Percentiles rank a stretch among this genome's conserved stretches.
These are phyloP conservation scores for Hippocampus comes DNA, from an alignment of 2,113 vertebrate species.

Conservation along the genomic window DNA sequence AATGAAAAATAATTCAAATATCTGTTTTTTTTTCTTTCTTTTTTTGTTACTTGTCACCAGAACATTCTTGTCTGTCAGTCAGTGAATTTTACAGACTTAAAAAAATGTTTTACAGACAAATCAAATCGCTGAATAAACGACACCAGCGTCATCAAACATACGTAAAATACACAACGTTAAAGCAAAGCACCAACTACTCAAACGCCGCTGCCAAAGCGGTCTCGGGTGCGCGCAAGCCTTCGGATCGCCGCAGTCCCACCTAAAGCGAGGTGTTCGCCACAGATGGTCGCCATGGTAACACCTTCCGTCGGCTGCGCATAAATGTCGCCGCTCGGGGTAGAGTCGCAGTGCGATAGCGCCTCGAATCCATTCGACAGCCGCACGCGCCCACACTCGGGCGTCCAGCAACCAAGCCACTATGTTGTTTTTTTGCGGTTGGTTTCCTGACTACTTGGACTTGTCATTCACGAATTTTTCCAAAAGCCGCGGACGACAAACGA, in stretches of 20 bases:
- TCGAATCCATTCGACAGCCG: slow-evolving; percentile 49
- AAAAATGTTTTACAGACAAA: no score
- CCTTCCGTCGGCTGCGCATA: slow-evolving; percentile 27
- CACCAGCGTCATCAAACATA: no score
- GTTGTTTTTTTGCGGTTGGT: no score
- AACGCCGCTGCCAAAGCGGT: not conserved
- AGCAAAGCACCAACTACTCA: no score
- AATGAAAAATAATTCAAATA: no score
- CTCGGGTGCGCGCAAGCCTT: not conserved
- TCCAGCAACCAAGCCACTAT: no score
- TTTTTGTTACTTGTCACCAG: no score
- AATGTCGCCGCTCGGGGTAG: slow-evolving; percentile 16
- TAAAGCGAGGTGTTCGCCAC: slow-evolving; percentile 46
- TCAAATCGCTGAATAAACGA: no score
- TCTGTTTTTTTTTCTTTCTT: no score
- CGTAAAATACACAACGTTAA: no score
- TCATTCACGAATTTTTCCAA: not conserved
- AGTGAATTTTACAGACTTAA: no score
- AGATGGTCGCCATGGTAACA: slow-evolving; percentile 60
- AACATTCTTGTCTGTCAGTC: no score
- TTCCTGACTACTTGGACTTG: not conserved
- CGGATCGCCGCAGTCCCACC: slow-evolving; percentile 51
- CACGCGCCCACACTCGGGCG: slow-evolving; percentile 25
- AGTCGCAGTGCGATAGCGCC: slow-evolving; percentile 5
- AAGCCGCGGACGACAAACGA: not conserved